A percentile compares a stretch with the other conserved stretches of the same genome.
phyloP scores from a whole-genome alignment of 2,113 vertebrate species.

The Eolophus roseicapilla region DNA sequence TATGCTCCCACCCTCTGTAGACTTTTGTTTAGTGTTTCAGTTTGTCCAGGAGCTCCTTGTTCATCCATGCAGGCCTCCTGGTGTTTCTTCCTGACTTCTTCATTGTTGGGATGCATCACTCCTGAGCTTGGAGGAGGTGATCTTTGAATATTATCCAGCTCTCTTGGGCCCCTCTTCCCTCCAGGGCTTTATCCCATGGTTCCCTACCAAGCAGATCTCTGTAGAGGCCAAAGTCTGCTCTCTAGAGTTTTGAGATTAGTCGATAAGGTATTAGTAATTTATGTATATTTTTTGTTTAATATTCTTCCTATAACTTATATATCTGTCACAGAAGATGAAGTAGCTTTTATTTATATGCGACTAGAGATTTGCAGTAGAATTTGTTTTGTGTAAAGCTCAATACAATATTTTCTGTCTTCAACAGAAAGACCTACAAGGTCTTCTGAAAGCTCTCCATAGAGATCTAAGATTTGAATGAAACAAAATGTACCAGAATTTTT shows the following conservation, averaged over 20 bases:
- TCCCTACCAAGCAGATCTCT: neutral
- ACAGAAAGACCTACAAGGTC: neutral
- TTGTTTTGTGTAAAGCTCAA: neutral
- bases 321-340: neutral
- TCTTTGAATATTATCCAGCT: neutral
- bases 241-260: neutral
- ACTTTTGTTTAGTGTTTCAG: fast-evolving
- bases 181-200: neutral
- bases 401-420: neutral
- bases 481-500: neutral
- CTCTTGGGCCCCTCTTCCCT: neutral
- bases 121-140: neutral
- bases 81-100: neutral
- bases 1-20: fast-evolving
- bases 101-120: neutral
- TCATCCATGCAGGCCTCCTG: neutral
- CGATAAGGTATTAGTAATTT: neutral
- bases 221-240: neutral
- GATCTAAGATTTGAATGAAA: neutral
- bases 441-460: neutral
- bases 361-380: neutral
- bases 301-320: neutral
- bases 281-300: neutral
- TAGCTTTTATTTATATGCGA: neutral
- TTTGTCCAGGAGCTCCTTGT: neutral